Evolutionary conservation across 2,797 vertebrate species (phyloP), one percentile per base, ranked within the genome.

Genomic region (Catharus ustulatus): DNA sequence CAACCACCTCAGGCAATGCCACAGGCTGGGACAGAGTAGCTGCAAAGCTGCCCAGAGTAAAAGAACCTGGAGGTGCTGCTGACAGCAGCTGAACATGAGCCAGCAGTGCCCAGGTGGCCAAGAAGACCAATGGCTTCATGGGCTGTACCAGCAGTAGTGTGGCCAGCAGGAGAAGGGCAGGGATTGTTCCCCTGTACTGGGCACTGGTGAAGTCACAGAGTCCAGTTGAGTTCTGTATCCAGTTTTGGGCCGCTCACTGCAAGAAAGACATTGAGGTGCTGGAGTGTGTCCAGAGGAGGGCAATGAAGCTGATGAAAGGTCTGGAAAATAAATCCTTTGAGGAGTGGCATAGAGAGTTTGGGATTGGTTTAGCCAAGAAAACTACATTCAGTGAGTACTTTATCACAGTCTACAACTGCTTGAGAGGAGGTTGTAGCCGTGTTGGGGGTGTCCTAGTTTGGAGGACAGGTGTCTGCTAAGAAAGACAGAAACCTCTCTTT

Each of bases 101-200:
- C 61, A 88, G 45, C 6, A 3, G 68, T 74, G 54, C 46, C 68
- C 61, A 61, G 54, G 40, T 14, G 69, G 40, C 34, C 85, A 48
- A 74, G 54, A 11, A 61, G 21, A 34, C 3, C 62, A 68, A 5
- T 54, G 48, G 38, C 34, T 54, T 23, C 69, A 62, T 68, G 62
- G 62, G 8, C 30, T 68, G 54, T 1, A 2, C 3, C 54, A 68
- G 69, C 26, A 67, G 5, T 0, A 2, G 40, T 24, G 40, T 46
- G 76, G 46, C 40, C 68, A 74, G n/a, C 24, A 42, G 68, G 61
- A 26, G 0, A 46, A 54, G 46, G 40, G 8, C 46, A 54, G 52
- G n/a, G 34, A 27, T 63, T 49, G 42, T 8, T 8, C 17, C 4
- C 2, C 49, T 23, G 49, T 18, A 30, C 24, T 48, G 0, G 0